Evolutionary conservation across 2,888 invertebrate species (phyloP), one percentile per base, ranked within the genome.

Genomic region (Aquatica leii): DNA sequence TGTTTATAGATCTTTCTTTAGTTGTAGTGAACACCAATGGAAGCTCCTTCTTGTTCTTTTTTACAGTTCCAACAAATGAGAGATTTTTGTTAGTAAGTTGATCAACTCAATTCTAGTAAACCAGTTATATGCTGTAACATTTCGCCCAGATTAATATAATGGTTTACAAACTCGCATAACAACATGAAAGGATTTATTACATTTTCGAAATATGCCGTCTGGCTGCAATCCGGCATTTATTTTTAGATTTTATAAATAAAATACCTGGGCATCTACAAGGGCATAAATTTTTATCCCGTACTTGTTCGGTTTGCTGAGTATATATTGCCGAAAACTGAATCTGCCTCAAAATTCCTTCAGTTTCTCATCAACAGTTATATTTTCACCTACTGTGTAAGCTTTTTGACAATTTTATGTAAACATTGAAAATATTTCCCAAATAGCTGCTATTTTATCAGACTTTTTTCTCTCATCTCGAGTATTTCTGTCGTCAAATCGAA

Each of bases 401-500:
- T 5, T 9, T 17, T 48, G 9, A 6, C 14, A 58, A 12, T 20
- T 9, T 12, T 18, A 52, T 50, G 14, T 4, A 5, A 11, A 51
- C 1, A 5, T 40, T 18, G 41, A 31, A 63, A 6, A 31, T 34
- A 9, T 60, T 60, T 31, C 37, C 35, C 20, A 52, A 60, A 40
- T 63, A 60, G 11, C 1, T 5, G 2, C 48, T n/a, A 2, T 2
- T 1, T n/a, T 48, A 48, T 4, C 15, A 15, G 9, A 18, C 48
- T 2, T 6, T 12, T 2, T 48, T 5, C n/a, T 1, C n/a, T 48
- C n/a, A 48, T 18, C 24, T 31, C 18, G 21, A 95, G 66, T 88
- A 85, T 71, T 86, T 85, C 73, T 94, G 85, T 49, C 92, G 88
- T 56, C 90, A 90, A 77, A 85, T 65, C 58, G 67, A 61, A 73